Percentiles rank a stretch among this genome's conserved stretches.
phyloP scores from a whole-genome alignment of 1,140 invertebrate species.

The Bombus balteatus region DNA sequence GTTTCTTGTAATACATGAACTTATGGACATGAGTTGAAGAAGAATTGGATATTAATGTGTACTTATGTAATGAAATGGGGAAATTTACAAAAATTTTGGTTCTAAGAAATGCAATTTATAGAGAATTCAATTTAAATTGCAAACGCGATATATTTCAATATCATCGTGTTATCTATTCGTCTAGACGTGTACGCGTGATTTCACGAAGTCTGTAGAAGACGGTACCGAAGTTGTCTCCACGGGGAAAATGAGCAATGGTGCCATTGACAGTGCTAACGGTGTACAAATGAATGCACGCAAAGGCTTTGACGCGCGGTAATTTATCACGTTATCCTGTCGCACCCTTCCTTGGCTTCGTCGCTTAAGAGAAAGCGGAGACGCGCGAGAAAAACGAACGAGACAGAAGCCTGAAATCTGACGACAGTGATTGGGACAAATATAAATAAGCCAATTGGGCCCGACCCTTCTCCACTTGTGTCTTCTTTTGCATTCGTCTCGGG shows the following conservation, averaged over 20 bases:
- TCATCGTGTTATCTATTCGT: too few species aligned
- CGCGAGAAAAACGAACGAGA: constrained; percentile 19
- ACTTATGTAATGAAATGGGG: too few species aligned
- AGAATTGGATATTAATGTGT: too few species aligned
- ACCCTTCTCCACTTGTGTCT: constrained; percentile 39
- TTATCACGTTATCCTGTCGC: constrained; percentile 75
- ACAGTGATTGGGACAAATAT: constrained; percentile 78
- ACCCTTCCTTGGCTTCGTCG: constrained; percentile 51
- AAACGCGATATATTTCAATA: too few species aligned
- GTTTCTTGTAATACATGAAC: too few species aligned
- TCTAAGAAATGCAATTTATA: too few species aligned
- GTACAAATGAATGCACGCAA: constrained; percentile 80
- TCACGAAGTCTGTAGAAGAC: constrained; percentile 47
- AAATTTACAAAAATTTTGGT: too few species aligned
- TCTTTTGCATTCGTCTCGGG: constrained; percentile 48
- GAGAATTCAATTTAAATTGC: too few species aligned
- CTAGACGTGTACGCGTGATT: constrained; percentile 32
- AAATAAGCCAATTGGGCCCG: constrained; percentile 76
- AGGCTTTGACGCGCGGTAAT: constrained; percentile 78
- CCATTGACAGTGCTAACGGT: constrained; percentile 79
- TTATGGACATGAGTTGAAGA: too few species aligned
- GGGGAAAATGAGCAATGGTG: constrained; percentile 78
- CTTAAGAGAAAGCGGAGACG: constrained; percentile 42
- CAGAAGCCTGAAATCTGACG: constrained; percentile 52
- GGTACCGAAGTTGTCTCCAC: constrained; percentile 25